Percentiles rank a stretch among this genome's conserved stretches.
phyloP scores from a whole-genome alignment of 2,888 invertebrate genomes.

The Patella pellucida region DNA sequence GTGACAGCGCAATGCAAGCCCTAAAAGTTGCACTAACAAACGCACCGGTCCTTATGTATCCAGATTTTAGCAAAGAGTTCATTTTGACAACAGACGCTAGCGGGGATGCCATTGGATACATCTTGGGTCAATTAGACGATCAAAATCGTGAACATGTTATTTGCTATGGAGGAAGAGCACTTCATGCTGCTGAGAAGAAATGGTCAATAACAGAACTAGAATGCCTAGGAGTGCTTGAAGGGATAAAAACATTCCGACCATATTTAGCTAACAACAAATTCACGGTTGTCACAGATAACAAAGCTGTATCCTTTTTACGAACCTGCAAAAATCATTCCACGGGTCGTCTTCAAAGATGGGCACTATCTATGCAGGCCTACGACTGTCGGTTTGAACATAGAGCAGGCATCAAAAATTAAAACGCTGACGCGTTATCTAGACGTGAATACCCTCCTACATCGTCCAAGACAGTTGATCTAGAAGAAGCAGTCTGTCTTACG shows the following conservation, averaged over 20 bases:
- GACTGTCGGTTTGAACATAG: constrained; percentile 16
- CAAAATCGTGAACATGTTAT: constrained; percentile 34
- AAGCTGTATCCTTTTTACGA: constrained; percentile 37
- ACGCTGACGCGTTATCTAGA: constrained; percentile 31
- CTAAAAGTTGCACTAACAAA: constrained; percentile 26
- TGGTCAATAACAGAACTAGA: constrained; percentile 38
- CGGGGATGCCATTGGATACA: constrained; percentile 29
- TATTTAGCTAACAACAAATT: constrained; percentile 38
- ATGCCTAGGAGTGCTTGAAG: constrained; percentile 38
- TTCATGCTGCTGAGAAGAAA: constrained; percentile 31
- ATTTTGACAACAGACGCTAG: constrained; percentile 35
- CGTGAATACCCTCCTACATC: constrained; percentile 16
- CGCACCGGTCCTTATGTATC: constrained; percentile 36
- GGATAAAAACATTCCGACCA: constrained; percentile 35
- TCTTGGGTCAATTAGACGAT: constrained; percentile 33
- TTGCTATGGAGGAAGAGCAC: constrained; percentile 36
- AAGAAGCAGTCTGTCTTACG: too few species aligned
- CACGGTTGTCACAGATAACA: constrained; percentile 36
- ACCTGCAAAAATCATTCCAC: constrained; percentile 35
- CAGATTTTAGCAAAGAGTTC: constrained; percentile 35
- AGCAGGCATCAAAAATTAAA: constrained; percentile 26
- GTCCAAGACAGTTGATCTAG: too few species aligned
- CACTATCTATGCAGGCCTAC: constrained; percentile 17
- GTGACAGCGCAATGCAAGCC: constrained; percentile 28
- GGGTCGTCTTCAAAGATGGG: constrained; percentile 31